Evolutionary conservation across 1,140 invertebrate genomes (phyloP), one percentile per base, ranked within the genome.

Genomic region (Drepana arcuata): DNA sequence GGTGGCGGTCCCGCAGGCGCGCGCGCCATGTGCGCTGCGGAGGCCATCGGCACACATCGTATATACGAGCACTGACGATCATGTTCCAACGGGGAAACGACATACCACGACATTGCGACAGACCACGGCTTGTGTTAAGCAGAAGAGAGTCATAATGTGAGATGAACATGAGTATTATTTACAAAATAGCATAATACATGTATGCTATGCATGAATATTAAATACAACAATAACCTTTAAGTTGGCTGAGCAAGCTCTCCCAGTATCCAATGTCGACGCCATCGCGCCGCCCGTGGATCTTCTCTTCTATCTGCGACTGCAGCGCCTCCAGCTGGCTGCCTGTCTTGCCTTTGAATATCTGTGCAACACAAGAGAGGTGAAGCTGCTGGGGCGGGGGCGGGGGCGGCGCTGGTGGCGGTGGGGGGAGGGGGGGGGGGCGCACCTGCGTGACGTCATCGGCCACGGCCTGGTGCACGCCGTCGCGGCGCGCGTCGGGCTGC

Each of bases 261-360:
- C 97, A 99, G 80, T 98, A 99, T 30, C 93, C 94, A 44, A 99
- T 93, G 84, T 99, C 97, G 25, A 98, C 90, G 18, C 96, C 96
- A 71, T 96, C 95, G 26, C 90, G 88, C 34, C 93, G 89, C 0
- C 89, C 89, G 48, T 84, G 86, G 16, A 98, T 93, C 86, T 99
- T 99, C 5, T 86, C 85, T 75, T 96, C 93, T 52, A 99, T 99
- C 69, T 94, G 90, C 9, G 85, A 78, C 65, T 98, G 92, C 41
- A 99, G 81, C 26, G 90, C 87, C 48, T 92, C 88, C 35, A 99
- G 83, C 71, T 98, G 95, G 1, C 86, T 85, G 1, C 95, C 92
- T 0, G 93, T 93, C 85, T 99, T 99, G 2, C 95, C 95, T 78
- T 96, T 95, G 69, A 99, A 99, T 5, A 97, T 90, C 34, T 89